Evolutionary conservation across 2,888 invertebrate species (phyloP), one percentile per base, ranked within the genome.

Genomic region (Amphipyra tragopoginis): DNA sequence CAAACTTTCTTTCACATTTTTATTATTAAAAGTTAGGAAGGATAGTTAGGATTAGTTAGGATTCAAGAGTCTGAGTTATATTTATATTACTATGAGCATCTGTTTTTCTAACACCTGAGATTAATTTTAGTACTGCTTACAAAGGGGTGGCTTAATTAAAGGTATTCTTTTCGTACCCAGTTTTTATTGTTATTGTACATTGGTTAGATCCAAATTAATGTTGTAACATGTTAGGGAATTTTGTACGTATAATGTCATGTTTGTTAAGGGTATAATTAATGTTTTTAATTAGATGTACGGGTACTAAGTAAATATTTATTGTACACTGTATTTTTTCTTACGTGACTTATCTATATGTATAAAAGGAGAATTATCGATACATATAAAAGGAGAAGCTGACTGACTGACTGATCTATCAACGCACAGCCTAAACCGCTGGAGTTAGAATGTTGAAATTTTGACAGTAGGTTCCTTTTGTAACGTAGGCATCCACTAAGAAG

Each of bases 241-340:
- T 36, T 60, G 15, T 44, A 61, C 47, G 15, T 48, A 68, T 56
- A 68, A 50, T 67, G 38, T 48, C 39, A 55, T 43, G 43, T 68
- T 61, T 66, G 50, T 45, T 51, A 54, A 49, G 51, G 57, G 39
- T 48, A 47, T 58, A 48, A 70, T 70, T 64, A 58, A 70, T 43
- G 39, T 40, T 54, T 67, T 43, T 58, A 65, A 70, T 70, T 51
- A 53, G 33, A 40, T 48, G 29, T 43, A 15, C 39, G 38, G 11
- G 21, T 39, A 26, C 48, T 45, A 33, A 48, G 21, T 58, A 49
- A 58, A 44, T 36, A 70, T 6, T 43, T 21, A 36, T 36, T n/a
- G 5, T 33, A 33, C 7, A 33, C 3, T 21, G 21, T 21, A 21
- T 2, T 21, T 21, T n/a, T n/a, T n/a, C n/a, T n/a, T n/a, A n/a